A percentile compares a stretch with the other conserved stretches of the same genome.
Conservation (phyloP, 1,140 invertebrate species). For the Rhyzopertha dominica region DNA sequence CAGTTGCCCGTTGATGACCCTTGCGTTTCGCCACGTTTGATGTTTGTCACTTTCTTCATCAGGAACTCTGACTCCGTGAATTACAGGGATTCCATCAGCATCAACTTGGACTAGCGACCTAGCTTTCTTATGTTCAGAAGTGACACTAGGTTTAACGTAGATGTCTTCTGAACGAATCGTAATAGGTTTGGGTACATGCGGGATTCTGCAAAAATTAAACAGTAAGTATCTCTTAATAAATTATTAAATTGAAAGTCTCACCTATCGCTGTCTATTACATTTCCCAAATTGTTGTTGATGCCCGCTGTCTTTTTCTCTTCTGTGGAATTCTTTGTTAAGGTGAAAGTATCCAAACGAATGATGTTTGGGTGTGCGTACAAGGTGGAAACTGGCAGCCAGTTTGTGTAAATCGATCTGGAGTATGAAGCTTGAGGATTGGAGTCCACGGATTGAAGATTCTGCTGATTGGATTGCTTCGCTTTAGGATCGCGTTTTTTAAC, state of each 20-base stretch:
- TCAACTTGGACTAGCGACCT: constrained; percentile 57
- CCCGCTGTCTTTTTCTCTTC: constrained; percentile 11
- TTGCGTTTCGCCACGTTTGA: constrained; percentile 77
- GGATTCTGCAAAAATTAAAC: constrained; percentile 38
- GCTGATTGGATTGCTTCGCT: constrained; percentile 7
- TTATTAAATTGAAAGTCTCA: constrained; percentile 19
- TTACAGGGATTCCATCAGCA: constrained; percentile 67
- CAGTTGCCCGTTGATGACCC: constrained; percentile 76
- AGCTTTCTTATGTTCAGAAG: constrained; percentile 45
- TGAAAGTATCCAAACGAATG: constrained; percentile 29
- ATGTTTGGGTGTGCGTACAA: constrained; percentile 31
- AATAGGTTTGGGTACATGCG: constrained; percentile 60
- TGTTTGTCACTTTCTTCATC: constrained; percentile 74
- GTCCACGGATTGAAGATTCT: no score
- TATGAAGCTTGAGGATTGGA: not conserved
- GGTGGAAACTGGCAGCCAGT: constrained; percentile 39
- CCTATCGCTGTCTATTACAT: constrained; percentile 41
- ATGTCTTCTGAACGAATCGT: constrained; percentile 58
- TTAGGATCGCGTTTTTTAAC: constrained; percentile 64
- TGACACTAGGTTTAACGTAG: constrained; percentile 52
- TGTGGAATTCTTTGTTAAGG: constrained; percentile 31
- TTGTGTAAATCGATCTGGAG: constrained; percentile 27
- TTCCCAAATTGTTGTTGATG: constrained; percentile 22
- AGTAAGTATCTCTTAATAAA: no score
- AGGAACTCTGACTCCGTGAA: constrained; percentile 73